Conservation (phyloP, 2,113 vertebrate species). For the Microcebus ravelobensis region DNA sequence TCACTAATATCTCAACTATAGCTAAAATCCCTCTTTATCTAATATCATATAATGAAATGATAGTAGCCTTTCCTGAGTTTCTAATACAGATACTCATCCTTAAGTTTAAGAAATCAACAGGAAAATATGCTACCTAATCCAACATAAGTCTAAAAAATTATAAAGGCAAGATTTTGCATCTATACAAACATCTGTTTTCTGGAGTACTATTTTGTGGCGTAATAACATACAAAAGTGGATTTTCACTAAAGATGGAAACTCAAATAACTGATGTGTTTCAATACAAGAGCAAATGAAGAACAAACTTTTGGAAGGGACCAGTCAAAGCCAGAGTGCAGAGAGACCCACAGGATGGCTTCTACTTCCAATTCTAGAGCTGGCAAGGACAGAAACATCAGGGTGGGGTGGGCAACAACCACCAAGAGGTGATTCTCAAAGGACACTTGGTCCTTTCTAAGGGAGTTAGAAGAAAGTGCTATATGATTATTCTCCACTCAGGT, state of each 20-base stretch:
- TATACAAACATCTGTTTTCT: not conserved
- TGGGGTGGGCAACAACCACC: not conserved
- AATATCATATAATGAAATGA: not conserved
- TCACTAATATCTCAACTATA: not conserved
- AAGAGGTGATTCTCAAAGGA: not conserved
- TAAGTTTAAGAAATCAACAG: not conserved
- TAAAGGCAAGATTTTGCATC: not conserved
- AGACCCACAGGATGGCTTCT: rapidly evolving
- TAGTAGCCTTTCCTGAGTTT: not conserved
- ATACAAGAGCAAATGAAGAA: not conserved
- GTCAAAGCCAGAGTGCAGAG: not conserved
- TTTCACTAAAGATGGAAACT: not conserved
- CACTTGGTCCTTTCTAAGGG: not conserved
- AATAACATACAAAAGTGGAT: not conserved
- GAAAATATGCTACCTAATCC: not conserved
- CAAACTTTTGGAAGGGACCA: not conserved
- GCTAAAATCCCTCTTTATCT: not conserved
- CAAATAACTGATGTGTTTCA: not conserved
- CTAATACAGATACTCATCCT: not conserved
- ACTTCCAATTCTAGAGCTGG: not conserved
- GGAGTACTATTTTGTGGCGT: not conserved
- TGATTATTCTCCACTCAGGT: not conserved
- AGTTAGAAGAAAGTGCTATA: not conserved
- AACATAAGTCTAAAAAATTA: not conserved
- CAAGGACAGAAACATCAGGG: not conserved